Conservation (phyloP, 2,888 invertebrate species). For the Hirtodrosophila alboralis region DNA sequence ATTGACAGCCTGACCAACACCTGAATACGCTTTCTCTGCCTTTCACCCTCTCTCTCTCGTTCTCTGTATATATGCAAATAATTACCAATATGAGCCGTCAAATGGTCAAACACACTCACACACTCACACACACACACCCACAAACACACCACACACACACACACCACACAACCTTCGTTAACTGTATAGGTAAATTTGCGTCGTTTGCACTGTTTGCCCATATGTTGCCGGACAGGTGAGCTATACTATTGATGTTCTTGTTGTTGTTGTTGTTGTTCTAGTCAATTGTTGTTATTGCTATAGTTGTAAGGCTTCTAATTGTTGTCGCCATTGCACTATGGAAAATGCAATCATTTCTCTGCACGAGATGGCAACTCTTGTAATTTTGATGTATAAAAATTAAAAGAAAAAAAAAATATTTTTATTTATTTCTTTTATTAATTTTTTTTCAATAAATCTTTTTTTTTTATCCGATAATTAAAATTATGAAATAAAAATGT, state of each 20-base stretch:
- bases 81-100: constrained; percentile 73
- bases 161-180: constrained; percentile 18
- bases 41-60: background rate
- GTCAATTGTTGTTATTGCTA: constrained; percentile 16
- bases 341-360: no score
- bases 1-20: constrained; percentile 32
- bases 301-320: constrained; percentile 39
- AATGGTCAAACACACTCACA: constrained; percentile 46
- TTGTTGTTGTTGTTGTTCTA: constrained; percentile 2
- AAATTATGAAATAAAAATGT: no score
- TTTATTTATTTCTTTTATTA: no score
- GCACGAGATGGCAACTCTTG: no score
- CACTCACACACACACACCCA: constrained; percentile 22
- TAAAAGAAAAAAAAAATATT: no score
- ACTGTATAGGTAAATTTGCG: constrained; percentile 34
- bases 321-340: constrained; percentile 35
- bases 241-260: no score
- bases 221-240: constrained; percentile 59
- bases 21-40: constrained; percentile 19
- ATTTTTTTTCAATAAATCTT: no score
- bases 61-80: constrained; percentile 57
- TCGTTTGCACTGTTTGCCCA: constrained; percentile 59
- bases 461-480: no score
- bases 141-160: constrained; percentile 22
- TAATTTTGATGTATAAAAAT: no score